Evolutionary conservation across 1,140 invertebrate genomes (phyloP), one percentile per base, ranked within the genome.

Genomic region (Stenopsyche tienmushanensis): DNA sequence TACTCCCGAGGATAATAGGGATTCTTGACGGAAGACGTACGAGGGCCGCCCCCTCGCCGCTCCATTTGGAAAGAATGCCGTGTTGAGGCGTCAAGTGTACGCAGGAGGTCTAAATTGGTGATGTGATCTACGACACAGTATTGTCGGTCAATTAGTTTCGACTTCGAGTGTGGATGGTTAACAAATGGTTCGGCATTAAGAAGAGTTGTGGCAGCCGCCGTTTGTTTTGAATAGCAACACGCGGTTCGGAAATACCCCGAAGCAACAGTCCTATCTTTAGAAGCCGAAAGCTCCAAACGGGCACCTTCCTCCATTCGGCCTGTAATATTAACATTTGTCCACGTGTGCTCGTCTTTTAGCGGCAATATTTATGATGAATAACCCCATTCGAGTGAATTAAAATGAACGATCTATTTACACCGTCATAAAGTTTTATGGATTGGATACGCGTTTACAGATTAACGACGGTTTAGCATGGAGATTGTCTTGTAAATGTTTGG

Each of bases 111-210:
- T 49, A 49, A 49, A 49, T 49, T 21, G 21, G 47, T 49, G 47
- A 49, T 49, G 47, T 49, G 47, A 49, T 49, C 47, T 49, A 49
- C 47, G 47, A 42, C 41, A 42, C 41, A 1, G 41, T 17, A 42
- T 42, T 42, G 47, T 49, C 47, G 47, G 47, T 49, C 47, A 49
- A 49, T 49, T 49, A 49, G 47, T 49, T 49, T 49, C 47, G 47
- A 3, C 47, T 21, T 49, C 29, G 29, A 34, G 29, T 34, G 29
- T 13, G 29, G 29, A 34, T 34, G 29, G 29, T 34, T 34, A 49
- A 49, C 47, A 49, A 49, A 49, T 49, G 47, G 47, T 49, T 20
- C 15, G 21, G 18, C 15, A 10, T 17, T 18, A 23, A 10, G 47
- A 9, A 10, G 47, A 49, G 21, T 21, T 2, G 47, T 9, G 21